Conservation (phyloP, 2,888 invertebrate species). For the Agrotis puta region DNA sequence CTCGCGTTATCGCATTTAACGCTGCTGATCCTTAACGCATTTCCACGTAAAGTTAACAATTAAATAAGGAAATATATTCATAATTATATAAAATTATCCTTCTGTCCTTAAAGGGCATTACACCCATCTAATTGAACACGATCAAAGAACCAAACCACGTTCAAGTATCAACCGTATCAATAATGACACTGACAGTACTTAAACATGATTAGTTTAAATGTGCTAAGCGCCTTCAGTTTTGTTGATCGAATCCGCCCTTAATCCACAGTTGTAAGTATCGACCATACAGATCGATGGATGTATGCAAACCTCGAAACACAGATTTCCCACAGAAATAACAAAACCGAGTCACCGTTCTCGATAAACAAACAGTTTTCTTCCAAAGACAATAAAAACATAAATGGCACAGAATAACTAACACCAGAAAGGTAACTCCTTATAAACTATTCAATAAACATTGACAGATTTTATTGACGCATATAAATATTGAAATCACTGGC, state of each 20-base stretch:
- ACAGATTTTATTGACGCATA: slow-evolving; percentile 46
- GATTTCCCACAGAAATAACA: not conserved
- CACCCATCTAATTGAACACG: not conserved
- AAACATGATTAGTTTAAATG: not conserved
- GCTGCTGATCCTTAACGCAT: slow-evolving; percentile 22
- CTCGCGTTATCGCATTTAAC: slow-evolving; percentile 20
- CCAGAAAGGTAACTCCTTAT: slow-evolving; percentile 19
- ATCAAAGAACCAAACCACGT: not conserved
- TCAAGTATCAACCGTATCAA: not conserved
- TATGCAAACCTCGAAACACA: not conserved
- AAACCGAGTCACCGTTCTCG: not conserved
- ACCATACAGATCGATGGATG: no score
- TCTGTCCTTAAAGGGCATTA: not conserved
- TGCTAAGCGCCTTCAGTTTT: no score
- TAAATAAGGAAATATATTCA: no score
- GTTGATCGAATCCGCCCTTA: no score
- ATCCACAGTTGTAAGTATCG: no score
- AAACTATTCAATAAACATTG: slow-evolving; percentile 61
- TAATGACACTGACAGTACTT: not conserved
- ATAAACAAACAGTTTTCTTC: slow-evolving; percentile 29
- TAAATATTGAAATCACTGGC: slow-evolving; percentile 55
- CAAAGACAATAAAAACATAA: slow-evolving; percentile 30
- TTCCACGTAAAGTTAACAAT: slow-evolving; percentile 17
- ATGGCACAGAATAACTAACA: slow-evolving; percentile 43
- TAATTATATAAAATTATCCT: not conserved